Conservation (phyloP, 2,797 vertebrate species). For the Hapalemur alaotrensis region DNA sequence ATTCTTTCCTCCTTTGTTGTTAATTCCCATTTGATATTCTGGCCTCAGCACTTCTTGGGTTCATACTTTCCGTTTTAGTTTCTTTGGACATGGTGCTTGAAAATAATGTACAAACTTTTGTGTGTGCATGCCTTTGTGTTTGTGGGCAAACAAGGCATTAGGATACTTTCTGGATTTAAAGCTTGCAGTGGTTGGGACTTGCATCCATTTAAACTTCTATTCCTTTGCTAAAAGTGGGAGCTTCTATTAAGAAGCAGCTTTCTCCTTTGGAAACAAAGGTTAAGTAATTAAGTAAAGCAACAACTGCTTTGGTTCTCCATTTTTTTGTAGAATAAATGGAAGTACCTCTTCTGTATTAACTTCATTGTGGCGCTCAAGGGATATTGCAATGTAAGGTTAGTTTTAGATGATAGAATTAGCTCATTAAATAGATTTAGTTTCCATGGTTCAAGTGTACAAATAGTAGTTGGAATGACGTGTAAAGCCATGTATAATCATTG, state of each 20-base stretch:
- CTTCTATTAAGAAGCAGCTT: slow-evolving; percentile 88
- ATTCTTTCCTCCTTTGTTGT: not conserved
- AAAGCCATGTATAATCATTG: not conserved
- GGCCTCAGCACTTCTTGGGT: not conserved
- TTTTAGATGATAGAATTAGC: slow-evolving; percentile 8
- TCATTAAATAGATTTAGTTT: not conserved
- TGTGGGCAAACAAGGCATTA: not conserved
- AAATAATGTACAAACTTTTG: not conserved
- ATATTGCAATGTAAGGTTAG: not conserved
- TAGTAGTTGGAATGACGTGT: not conserved
- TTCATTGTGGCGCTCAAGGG: not conserved
- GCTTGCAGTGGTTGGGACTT: slow-evolving; percentile 88
- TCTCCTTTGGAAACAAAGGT: slow-evolving; percentile 89
- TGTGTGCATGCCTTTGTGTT: not conserved
- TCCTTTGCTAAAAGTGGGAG: slow-evolving; percentile 87
- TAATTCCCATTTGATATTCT: not conserved
- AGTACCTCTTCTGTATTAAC: not conserved
- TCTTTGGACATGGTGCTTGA: not conserved
- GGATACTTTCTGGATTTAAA: slow-evolving; percentile 67
- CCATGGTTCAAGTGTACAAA: not conserved
- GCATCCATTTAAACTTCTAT: slow-evolving; percentile 84
- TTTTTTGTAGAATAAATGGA: not conserved
- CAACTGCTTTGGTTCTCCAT: not conserved
- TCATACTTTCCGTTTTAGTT: not conserved
- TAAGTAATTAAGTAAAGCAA: not conserved